Evolutionary conservation across 1,140 invertebrate species (phyloP).

Genomic region (Pseudomyrmex pallidus): DNA sequence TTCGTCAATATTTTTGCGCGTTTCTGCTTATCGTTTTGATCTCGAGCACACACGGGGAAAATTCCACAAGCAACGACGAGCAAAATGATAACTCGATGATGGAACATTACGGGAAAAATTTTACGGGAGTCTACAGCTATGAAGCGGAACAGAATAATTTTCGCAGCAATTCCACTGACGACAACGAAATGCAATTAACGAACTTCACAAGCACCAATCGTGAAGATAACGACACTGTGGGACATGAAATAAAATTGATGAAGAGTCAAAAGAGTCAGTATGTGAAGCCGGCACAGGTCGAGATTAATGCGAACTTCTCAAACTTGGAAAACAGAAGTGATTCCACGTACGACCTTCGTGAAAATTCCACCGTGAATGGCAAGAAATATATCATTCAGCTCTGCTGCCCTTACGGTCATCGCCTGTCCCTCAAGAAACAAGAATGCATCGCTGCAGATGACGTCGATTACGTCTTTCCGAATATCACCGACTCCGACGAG

Average conservation of each 20-base stretch:
- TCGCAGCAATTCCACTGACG: no score
- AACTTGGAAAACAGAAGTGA: background rate
- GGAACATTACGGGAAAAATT: background rate
- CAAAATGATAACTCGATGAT: background rate
- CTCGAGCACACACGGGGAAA: background rate
- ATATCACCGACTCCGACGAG: constrained; percentile 24
- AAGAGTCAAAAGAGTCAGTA: background rate
- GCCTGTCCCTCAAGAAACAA: background rate
- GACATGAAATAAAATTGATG: background rate
- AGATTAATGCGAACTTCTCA: background rate
- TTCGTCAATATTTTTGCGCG: background rate
- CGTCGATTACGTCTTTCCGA: constrained; percentile 25
- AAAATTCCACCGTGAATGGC: background rate
- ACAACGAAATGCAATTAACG: no score
- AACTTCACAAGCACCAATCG: background rate
- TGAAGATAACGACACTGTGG: background rate
- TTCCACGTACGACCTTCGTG: background rate
- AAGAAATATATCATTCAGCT: constrained; percentile 5
- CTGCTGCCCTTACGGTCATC: constrained; percentile 43
- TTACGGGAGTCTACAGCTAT: no score
- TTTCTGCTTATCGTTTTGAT: background rate
- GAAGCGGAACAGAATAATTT: no score
- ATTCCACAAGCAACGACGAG: background rate
- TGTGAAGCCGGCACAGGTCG: background rate
- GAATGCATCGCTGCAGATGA: constrained; percentile 7